Base-by-base conservation (phyloP, 2,888 invertebrate genomes). In the Drosophila parthenogenetica region DNA sequence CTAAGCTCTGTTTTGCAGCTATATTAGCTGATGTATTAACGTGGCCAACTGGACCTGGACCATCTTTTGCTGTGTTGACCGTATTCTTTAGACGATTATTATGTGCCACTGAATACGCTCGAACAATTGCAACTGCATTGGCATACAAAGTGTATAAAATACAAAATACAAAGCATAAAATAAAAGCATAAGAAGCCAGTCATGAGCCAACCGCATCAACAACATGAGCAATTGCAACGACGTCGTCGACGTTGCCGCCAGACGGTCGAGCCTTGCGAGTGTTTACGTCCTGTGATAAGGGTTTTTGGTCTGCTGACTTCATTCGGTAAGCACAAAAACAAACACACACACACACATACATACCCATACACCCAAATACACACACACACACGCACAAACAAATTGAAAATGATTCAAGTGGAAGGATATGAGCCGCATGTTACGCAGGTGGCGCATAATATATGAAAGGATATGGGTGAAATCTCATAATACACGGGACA, bases 241-340 rank as follows among this genome's bases (percentile, higher is more conserved):
- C 70, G 79, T 73, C 87, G 90, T 73, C 87, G 90, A 66, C 88
- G 89, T 74, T 90, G 91, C 61, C 90, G 90, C 73, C 92, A 92
- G 77, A 76, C 90, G 77, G 90, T 85, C 73, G 91, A 91, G 82
- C 85, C 90, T 42, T 92, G 91, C 71, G 89, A 91, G 69, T 92
- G 92, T 77, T 81, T 92, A 69, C 87, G 90, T 79, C 91, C 91
- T 73, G 82, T 91, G 67, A 92, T 92, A 87, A 87, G 92, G 70
- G 84, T 91, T 75, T 91, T 90, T 86, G 92, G 92, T 79, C 81
- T 92, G 73, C 87, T 91, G 79, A 92, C 92, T 71, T 90, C 92
- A 68, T 90, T 91, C 80, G 92, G 92, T 92, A 81, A 91, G 91
- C 57, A 57, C 45, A 55, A 42, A 62, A 29, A 29, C 29, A 29